phyloP scores from a whole-genome alignment of 2,113 vertebrate species.

The Silurus meridionalis region DNA sequence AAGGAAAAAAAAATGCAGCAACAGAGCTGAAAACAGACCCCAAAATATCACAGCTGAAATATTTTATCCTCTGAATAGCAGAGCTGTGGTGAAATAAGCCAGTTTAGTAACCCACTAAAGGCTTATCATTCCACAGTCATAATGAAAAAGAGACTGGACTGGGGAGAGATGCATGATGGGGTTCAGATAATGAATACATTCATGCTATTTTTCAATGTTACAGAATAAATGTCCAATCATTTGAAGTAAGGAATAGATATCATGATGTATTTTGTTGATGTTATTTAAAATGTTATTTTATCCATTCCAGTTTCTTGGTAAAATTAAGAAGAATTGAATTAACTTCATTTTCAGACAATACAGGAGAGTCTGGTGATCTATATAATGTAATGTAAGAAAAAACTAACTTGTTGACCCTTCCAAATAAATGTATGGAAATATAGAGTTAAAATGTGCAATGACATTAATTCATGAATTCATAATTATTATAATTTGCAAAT shows the following conservation, averaged over 20 bases:
- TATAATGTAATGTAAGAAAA: neutral
- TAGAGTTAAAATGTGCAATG: neutral
- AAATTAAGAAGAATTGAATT: neutral
- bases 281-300: neutral
- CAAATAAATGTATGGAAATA: neutral
- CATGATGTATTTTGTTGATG: too few relatives aligned
- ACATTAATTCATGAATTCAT: neutral
- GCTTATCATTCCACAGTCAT: neutral
- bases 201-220: neutral
- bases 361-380: neutral
- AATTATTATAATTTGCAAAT: neutral
- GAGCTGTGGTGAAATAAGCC: neutral
- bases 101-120: neutral
- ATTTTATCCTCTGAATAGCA: neutral
- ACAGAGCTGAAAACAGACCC: slow-evolving; percentile 6
- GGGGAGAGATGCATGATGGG: neutral
- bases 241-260: neutral
- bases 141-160: neutral
- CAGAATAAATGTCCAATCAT: neutral
- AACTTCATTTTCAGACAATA: neutral
- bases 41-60: neutral
- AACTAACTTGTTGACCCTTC: neutral
- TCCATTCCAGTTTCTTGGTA: neutral
- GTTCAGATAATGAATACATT: neutral
- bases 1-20: neutral